Conservation (phyloP, 2,797 vertebrate species). For the Taenioides sp. region DNA sequence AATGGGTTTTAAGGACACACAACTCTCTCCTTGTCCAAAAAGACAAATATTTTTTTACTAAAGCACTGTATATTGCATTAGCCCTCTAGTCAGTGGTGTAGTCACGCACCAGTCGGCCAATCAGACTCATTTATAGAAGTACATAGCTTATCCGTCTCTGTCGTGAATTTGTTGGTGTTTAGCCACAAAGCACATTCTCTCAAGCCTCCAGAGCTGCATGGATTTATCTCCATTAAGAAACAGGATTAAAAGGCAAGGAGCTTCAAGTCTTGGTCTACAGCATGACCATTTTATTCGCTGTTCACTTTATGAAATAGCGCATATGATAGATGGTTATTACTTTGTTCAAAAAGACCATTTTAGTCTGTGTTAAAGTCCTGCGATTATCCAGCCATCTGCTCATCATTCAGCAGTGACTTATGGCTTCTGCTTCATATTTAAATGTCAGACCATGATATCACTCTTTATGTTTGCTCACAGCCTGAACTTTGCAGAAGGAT, state of each 20-base stretch:
- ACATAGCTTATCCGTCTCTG: conserved; percentile 54
- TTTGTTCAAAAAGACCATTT: conserved; percentile 35
- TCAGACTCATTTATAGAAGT: conserved; percentile 55
- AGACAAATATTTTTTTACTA: neutral
- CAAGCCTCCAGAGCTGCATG: conserved; percentile 64
- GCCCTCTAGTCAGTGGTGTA: conserved; percentile 31
- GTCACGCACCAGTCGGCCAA: conserved; percentile 27
- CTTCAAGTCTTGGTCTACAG: conserved; percentile 46
- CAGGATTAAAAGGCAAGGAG: conserved; percentile 66
- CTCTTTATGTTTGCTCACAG: neutral
- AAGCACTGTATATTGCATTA: neutral
- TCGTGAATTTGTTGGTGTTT: conserved; percentile 65
- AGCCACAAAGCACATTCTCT: conserved; percentile 56
- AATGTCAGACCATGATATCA: conserved; percentile 1
- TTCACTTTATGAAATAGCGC: conserved; percentile 50
- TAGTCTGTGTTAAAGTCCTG: conserved; percentile 22
- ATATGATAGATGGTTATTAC: conserved; percentile 49
- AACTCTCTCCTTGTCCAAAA: neutral
- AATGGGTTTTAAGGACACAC: no score
- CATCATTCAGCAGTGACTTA: conserved; percentile 26
- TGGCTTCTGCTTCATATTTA: conserved; percentile 15
- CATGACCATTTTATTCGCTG: conserved; percentile 44
- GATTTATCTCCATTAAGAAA: conserved; percentile 74
- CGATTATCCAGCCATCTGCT: conserved; percentile 30
- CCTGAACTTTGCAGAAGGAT: neutral